Percentiles rank a stretch among this genome's conserved stretches.
Evolutionary conservation across 2,888 invertebrate species (phyloP).

Genomic region (Clepsis dumicolana): DNA sequence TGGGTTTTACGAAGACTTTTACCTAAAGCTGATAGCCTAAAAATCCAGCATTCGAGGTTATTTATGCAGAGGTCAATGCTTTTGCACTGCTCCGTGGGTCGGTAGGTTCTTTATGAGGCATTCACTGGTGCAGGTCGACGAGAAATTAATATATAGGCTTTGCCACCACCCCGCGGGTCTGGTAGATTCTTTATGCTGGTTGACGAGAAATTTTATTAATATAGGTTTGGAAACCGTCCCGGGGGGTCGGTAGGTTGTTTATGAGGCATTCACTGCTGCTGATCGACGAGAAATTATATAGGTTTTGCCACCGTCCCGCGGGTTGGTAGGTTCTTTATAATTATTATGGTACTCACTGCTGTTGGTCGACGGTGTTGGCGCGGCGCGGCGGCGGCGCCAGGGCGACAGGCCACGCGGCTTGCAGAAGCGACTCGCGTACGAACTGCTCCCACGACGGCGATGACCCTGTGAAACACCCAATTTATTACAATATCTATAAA

Average conservation of each 20-base stretch:
- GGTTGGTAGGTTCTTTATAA: not conserved
- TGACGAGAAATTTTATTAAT: too few species aligned
- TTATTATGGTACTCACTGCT: constrained; percentile 68
- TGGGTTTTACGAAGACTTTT: too few species aligned
- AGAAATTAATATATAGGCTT: too few species aligned
- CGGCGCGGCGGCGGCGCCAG: constrained; percentile 79
- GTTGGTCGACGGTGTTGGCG: constrained; percentile 80
- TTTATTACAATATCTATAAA: not conserved
- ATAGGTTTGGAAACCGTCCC: too few species aligned
- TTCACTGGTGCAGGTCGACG: too few species aligned
- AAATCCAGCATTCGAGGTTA: too few species aligned
- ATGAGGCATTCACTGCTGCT: not conserved
- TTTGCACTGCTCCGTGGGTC: too few species aligned
- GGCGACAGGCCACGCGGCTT: constrained; percentile 88
- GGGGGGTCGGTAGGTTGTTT: not conserved
- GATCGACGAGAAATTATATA: not conserved
- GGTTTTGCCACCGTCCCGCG: not conserved
- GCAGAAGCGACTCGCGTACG: constrained; percentile 85
- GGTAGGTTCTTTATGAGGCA: too few species aligned
- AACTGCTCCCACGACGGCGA: constrained; percentile 87
- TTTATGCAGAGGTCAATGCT: too few species aligned
- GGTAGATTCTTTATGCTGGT: too few species aligned
- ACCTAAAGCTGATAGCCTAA: too few species aligned
- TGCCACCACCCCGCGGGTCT: too few species aligned
- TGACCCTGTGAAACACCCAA: constrained; percentile 61